Conservation (phyloP, 2,113 vertebrate species). For the Megaleporinus macrocephalus region DNA sequence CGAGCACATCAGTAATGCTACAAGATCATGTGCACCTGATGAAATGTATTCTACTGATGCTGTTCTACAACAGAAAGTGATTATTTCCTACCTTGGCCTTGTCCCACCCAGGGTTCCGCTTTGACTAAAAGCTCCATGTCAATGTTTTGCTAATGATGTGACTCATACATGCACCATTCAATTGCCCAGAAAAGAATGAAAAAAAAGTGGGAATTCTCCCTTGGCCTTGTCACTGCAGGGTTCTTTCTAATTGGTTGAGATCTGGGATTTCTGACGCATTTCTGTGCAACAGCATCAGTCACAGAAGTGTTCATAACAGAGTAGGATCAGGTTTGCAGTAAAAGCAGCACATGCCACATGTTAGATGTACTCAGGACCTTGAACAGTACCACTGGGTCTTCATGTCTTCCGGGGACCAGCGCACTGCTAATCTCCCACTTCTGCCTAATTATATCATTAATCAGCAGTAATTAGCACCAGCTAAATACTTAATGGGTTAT, state of each 20-base stretch:
- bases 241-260: constrained; percentile 31
- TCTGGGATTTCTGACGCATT: background rate
- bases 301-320: background rate
- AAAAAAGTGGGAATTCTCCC: constrained; percentile 18
- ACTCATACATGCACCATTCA: constrained; percentile 5
- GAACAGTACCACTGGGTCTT: constrained; percentile 31
- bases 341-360: constrained; percentile 4
- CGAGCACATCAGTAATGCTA: background rate
- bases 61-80: constrained; percentile 12
- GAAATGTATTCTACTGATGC: constrained; percentile 8
- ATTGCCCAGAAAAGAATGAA: constrained; percentile 10
- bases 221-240: constrained; percentile 15
- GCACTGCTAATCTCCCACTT: background rate
- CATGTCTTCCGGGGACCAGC: background rate
- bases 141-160: constrained; percentile 39
- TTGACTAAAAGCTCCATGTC: constrained; percentile 2
- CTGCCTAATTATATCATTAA: constrained; percentile 9
- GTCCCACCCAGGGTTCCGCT: background rate
- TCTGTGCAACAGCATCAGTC: background rate
- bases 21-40: background rate
- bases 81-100: background rate
- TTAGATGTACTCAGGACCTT: constrained; percentile 39
- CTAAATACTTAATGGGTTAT: background rate
- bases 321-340: background rate
- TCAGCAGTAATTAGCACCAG: background rate